Conservation (phyloP, 2,797 vertebrate genomes). For the Spea hammondii region DNA sequence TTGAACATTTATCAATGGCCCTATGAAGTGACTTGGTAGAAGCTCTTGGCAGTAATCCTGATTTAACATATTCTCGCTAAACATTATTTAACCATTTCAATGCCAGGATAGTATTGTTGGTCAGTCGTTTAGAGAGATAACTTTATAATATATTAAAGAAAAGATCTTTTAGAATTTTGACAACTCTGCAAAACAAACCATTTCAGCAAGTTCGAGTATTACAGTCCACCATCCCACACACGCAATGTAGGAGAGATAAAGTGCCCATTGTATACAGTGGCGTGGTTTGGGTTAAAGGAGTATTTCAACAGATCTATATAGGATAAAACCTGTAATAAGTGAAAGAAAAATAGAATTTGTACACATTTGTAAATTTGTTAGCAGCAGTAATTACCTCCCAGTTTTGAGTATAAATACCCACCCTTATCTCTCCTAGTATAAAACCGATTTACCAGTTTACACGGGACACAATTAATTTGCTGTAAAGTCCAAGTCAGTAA, state of each 20-base stretch:
- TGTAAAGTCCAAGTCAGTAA: background rate
- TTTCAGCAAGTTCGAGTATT: background rate
- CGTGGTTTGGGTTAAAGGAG: background rate
- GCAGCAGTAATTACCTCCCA: background rate
- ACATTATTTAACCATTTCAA: too few species aligned
- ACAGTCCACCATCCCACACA: background rate
- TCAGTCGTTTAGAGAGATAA: too few species aligned
- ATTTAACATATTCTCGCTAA: too few species aligned
- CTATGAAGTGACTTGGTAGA: too few species aligned
- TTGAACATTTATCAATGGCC: too few species aligned
- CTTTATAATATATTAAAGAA: background rate
- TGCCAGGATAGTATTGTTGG: too few species aligned
- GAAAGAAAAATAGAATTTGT: constrained; percentile 10
- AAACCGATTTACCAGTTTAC: background rate
- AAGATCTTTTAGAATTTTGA: background rate
- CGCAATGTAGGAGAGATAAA: constrained; percentile 2
- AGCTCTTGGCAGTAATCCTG: too few species aligned
- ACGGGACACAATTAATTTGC: background rate
- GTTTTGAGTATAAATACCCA: background rate
- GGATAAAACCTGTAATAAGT: constrained; percentile 19
- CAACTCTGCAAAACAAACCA: background rate
- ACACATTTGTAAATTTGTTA: background rate
- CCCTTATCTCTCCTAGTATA: background rate
- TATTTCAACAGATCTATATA: constrained; percentile 1
- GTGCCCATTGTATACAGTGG: constrained; percentile 21